A percentile compares a stretch with the other conserved stretches of the same genome.
These are phyloP conservation scores for Tenebrosternarchus preto DNA, from an alignment of 2,113 vertebrate genomes.

Conservation along the genomic window DNA sequence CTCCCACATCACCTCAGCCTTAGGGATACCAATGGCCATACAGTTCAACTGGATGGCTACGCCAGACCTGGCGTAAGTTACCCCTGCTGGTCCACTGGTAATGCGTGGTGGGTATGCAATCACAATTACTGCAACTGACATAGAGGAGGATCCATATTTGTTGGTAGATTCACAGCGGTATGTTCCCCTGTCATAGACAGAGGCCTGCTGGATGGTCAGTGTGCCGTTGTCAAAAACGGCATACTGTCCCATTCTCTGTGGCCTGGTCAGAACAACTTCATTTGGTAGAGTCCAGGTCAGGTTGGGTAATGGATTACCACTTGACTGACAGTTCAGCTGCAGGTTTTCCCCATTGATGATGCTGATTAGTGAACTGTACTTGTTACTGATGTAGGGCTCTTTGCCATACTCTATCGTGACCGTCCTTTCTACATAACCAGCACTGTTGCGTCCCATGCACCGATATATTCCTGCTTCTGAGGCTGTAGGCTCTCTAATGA, in stretches of 20 bases:
- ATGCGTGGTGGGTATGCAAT: slow-evolving; percentile 91
- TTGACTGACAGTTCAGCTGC: slow-evolving; percentile 74
- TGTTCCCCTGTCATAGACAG: slow-evolving; percentile 86
- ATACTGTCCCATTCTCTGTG: slow-evolving; percentile 73
- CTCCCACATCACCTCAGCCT: slow-evolving; percentile 86
- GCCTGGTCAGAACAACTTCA: slow-evolving; percentile 74
- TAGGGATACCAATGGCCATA: slow-evolving; percentile 83
- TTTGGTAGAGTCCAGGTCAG: slow-evolving; percentile 84
- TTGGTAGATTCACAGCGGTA: slow-evolving; percentile 80
- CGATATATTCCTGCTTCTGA: slow-evolving; percentile 77
- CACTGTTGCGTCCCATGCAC: slow-evolving; percentile 74
- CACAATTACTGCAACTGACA: slow-evolving; percentile 86
- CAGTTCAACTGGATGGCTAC: slow-evolving; percentile 83
- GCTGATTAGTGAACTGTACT: slow-evolving; percentile 80
- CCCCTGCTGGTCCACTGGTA: slow-evolving; percentile 80
- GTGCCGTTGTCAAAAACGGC: slow-evolving; percentile 82
- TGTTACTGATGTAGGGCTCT: slow-evolving; percentile 70
- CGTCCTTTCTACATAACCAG: slow-evolving; percentile 72
- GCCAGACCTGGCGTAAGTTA: slow-evolving; percentile 83
- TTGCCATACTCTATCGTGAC: slow-evolving; percentile 74
- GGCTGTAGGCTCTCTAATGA: slow-evolving; percentile 65
- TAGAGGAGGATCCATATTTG: slow-evolving; percentile 66
- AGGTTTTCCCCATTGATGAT: slow-evolving; percentile 87
- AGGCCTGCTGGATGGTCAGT: slow-evolving; percentile 76
- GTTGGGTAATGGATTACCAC: slow-evolving; percentile 47